Percentiles rank a stretch among this genome's conserved stretches.
These are phyloP conservation scores for Dusona sp. DNA, from an alignment of 2,888 invertebrate genomes.

Conservation along the genomic window DNA sequence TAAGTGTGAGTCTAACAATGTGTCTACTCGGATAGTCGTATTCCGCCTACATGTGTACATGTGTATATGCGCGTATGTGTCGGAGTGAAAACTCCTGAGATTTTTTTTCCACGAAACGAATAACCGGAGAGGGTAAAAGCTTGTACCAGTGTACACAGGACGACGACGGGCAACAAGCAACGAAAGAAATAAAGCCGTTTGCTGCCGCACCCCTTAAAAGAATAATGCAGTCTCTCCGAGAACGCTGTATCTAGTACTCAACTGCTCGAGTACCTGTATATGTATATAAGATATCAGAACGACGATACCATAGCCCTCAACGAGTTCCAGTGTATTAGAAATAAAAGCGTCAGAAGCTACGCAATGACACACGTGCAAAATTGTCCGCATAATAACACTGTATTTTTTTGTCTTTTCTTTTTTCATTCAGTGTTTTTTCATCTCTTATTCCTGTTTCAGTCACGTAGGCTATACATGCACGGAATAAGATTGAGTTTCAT, in stretches of 20 bases:
- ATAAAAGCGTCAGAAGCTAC: slow-evolving; percentile 40
- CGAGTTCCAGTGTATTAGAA: slow-evolving; percentile 24
- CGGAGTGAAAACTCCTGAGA: slow-evolving; percentile 37
- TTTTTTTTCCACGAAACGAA: slow-evolving; percentile 45
- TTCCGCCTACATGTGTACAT: background rate
- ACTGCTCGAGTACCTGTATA: slow-evolving; percentile 32
- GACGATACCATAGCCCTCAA: slow-evolving; percentile 20
- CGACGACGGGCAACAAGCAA: slow-evolving; percentile 45
- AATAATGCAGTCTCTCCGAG: slow-evolving; percentile 61
- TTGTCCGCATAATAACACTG: background rate
- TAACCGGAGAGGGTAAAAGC: slow-evolving; percentile 60
- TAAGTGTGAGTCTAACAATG: slow-evolving; percentile 52
- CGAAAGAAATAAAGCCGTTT: slow-evolving; percentile 53
- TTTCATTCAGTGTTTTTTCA: slow-evolving; percentile 17
- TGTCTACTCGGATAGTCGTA: slow-evolving; percentile 21
- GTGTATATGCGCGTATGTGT: background rate
- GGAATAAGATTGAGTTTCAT: background rate
- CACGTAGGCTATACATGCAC: background rate
- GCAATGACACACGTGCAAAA: slow-evolving; percentile 33
- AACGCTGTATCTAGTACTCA: slow-evolving; percentile 27
- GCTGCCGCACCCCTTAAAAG: slow-evolving; percentile 58
- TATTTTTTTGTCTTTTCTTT: slow-evolving; percentile 2
- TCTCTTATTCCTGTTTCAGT: background rate
- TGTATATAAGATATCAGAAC: slow-evolving; percentile 1
- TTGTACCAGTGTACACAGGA: slow-evolving; percentile 35